Evolutionary conservation across 2,797 vertebrate species (phyloP).

Genomic region (Hypotaenidia philippensis): DNA sequence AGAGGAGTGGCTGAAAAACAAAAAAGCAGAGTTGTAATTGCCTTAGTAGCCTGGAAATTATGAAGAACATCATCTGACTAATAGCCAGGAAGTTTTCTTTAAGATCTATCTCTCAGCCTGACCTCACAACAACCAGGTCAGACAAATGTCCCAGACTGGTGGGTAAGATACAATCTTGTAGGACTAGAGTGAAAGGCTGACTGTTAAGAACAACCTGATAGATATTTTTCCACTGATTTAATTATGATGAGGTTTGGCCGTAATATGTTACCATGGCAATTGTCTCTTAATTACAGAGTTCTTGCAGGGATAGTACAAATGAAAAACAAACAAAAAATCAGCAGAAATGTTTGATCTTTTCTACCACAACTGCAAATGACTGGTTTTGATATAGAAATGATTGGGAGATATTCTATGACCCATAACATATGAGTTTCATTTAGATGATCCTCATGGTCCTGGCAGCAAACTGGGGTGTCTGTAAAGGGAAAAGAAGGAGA

Average conservation of each 20-base stretch:
- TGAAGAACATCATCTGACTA: not conserved
- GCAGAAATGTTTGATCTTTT: slow-evolving; percentile 5
- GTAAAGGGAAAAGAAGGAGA: not conserved
- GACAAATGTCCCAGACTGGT: not conserved
- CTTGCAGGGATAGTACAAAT: not conserved
- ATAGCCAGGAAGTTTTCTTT: not conserved
- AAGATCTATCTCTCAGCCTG: not conserved
- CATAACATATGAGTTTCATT: slow-evolving; percentile 32
- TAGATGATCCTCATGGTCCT: slow-evolving; percentile 1
- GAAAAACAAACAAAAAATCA: slow-evolving; percentile 1
- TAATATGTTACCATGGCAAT: slow-evolving; percentile 37
- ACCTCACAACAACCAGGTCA: not conserved
- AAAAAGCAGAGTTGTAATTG: not conserved
- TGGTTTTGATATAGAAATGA: not conserved
- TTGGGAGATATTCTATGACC: not conserved
- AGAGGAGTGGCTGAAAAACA: not conserved
- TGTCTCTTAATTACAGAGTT: slow-evolving; percentile 32
- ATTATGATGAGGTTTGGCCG: not conserved
- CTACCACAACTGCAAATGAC: not conserved
- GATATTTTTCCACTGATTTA: slow-evolving; percentile 12
- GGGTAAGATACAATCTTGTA: not conserved
- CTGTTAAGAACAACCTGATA: not conserved
- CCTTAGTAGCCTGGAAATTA: not conserved
- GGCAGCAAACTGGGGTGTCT: not conserved
- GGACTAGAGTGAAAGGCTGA: not conserved